Percentiles rank a stretch among this genome's conserved stretches.
phyloP scores from a whole-genome alignment of 2,113 vertebrate species.

The Ptilorrhoa leucosticta region DNA sequence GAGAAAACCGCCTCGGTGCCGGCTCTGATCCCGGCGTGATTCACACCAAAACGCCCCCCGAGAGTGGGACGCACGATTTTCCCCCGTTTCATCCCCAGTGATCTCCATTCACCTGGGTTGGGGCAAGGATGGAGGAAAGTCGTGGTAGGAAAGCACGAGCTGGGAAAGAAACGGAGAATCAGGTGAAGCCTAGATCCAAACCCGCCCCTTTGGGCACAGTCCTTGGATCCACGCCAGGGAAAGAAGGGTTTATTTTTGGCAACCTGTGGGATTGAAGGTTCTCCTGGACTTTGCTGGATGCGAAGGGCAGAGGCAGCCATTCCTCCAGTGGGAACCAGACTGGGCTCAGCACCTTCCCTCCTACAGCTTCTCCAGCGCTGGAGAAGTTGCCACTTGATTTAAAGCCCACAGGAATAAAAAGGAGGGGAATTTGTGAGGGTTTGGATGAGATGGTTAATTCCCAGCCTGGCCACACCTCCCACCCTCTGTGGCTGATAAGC shows the following conservation, averaged over 20 bases:
- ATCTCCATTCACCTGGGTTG: not conserved
- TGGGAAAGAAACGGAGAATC: not conserved
- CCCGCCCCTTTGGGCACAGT: not conserved
- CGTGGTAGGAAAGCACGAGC: fast-evolving
- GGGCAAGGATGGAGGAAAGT: not conserved
- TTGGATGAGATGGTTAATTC: conserved; percentile 20
- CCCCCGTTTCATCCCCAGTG: not conserved
- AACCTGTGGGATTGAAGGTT: not conserved
- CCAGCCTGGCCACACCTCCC: not conserved
- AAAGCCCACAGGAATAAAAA: not conserved
- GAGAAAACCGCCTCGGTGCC: not conserved
- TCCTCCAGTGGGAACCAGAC: not conserved
- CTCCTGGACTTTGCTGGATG: not conserved
- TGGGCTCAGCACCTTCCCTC: not conserved
- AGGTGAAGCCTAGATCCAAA: not conserved
- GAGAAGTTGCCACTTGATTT: not conserved
- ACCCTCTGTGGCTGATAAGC: not conserved
- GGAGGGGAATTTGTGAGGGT: not conserved
- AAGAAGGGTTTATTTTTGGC: not conserved
- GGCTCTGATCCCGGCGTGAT: fast-evolving
- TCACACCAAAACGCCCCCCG: fast-evolving
- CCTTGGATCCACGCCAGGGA: not conserved
- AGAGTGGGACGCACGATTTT: fast-evolving
- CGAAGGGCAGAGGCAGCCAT: not conserved
- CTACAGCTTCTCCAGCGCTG: not conserved